phyloP scores from a whole-genome alignment of 2,888 invertebrate genomes.

The Clunio marinus region DNA sequence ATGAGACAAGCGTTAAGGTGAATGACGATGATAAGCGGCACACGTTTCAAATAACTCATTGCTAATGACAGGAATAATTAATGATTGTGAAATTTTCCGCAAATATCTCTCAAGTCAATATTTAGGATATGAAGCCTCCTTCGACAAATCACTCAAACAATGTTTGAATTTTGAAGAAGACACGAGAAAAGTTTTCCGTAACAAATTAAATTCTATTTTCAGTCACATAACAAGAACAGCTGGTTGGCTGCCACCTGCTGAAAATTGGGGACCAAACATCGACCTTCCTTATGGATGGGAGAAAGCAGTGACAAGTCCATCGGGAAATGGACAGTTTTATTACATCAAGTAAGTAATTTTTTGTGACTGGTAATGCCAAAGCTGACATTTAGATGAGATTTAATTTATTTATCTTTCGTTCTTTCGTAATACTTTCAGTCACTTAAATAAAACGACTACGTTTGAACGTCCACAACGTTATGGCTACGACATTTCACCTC shows the following conservation, averaged over 20 bases:
- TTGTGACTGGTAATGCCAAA: too few relatives aligned
- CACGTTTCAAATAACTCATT: neutral
- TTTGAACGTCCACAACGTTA: conserved; percentile 74
- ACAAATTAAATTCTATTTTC: conserved; percentile 42
- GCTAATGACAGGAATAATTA: conserved; percentile 2
- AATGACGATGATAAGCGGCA: too few relatives aligned
- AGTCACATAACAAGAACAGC: conserved; percentile 80
- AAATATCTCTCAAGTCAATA: neutral
- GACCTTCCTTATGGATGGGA: conserved; percentile 89
- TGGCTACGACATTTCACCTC: conserved; percentile 65
- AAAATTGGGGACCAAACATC: conserved; percentile 66
- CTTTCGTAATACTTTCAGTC: conserved; percentile 54
- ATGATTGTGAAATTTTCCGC: too few relatives aligned
- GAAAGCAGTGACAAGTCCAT: conserved; percentile 61
- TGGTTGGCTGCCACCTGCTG: conserved; percentile 84
- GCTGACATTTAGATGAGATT: neutral
- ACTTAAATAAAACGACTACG: conserved; percentile 83
- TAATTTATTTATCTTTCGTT: neutral
- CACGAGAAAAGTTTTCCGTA: neutral
- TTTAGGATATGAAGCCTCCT: neutral
- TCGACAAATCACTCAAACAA: too few relatives aligned
- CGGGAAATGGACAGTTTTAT: conserved; percentile 62
- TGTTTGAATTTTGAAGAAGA: neutral
- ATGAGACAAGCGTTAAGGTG: too few relatives aligned
- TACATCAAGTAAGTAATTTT: conserved; percentile 66